Percentiles rank a stretch among this genome's conserved stretches.
These are phyloP conservation scores for Rhinichthys osculus DNA, from an alignment of 2,797 vertebrate species.

Conservation along the genomic window DNA sequence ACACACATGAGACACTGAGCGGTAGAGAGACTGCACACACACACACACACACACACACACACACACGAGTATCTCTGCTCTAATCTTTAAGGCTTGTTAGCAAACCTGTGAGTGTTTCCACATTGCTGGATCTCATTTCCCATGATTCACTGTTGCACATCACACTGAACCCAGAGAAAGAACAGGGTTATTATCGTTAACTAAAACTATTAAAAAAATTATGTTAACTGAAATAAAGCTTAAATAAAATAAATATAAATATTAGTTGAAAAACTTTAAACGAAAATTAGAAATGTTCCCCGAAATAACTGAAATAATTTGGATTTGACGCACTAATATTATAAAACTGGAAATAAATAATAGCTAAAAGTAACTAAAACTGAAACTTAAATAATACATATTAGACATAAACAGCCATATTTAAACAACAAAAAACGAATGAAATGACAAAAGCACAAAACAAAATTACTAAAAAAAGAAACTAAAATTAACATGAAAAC, in stretches of 20 bases:
- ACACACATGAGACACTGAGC: conserved; percentile 33
- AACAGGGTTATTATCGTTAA: not conserved
- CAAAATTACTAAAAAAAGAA: not conserved
- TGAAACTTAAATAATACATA: not conserved
- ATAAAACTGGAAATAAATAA: not conserved
- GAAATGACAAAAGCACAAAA: too few species aligned
- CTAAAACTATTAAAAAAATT: not conserved
- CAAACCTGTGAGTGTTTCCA: conserved; percentile 18
- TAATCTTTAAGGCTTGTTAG: conserved; percentile 12
- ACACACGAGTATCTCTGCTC: not conserved
- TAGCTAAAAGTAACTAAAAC: not conserved
- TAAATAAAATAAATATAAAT: not conserved
- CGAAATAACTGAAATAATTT: not conserved
- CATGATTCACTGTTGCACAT: not conserved
- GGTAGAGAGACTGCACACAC: not conserved
- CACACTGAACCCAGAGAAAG: not conserved
- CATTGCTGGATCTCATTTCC: conserved; percentile 11
- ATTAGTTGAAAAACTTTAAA: not conserved
- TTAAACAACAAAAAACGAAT: too few species aligned
- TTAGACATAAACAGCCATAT: not conserved
- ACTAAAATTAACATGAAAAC: not conserved
- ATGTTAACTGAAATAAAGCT: not conserved
- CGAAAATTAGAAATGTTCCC: not conserved
- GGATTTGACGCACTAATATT: not conserved
- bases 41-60: conserved; percentile 4